Evolutionary conservation across 92 coral and sea anemone genomes (phyloP), one percentile per base, ranked within the genome.

Genomic region (Epizoanthus stellaris): DNA sequence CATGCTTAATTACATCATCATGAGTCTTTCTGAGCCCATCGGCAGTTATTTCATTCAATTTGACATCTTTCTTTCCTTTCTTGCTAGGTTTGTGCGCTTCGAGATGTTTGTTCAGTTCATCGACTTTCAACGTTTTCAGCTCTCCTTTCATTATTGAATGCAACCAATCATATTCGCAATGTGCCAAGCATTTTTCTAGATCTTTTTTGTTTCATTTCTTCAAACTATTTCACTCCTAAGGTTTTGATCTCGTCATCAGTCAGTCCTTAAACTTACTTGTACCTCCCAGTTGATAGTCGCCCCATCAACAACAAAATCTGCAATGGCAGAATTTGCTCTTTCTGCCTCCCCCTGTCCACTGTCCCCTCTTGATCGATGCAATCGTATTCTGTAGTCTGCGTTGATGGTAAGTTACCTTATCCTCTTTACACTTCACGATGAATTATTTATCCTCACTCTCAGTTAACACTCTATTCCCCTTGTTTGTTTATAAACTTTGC

Each of bases 91-190:
- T 80, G 43, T 64, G 62, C 64, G 39, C 39, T 25, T 80, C 85
- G 64, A 43, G 75, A 73, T 80, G 64, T 77, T 80, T 80, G 63
- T 80, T 25, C 59, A 64, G 42, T 40, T 80, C 74, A 72, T 61
- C 63, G 62, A 80, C 85, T 66, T 80, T 80, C 85, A 80, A 69
- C 9, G 61, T 80, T 39, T 57, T 80, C 63, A 80, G 85, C 64
- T 45, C 63, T 69, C 85, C 74, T 49, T 80, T 80, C 75, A 3
- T 73, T 54, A 80, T 73, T 64, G 64, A 80, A 61, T 64, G 60
- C 42, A 77, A 63, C 70, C 82, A 77, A 67, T 77, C 38, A 63
- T 77, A 77, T 16, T 77, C 49, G 25, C 25, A 23, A 23, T 23
- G 25, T 23, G 25, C 25, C 25, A 23, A 23, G 25, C 25, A 23